Base-by-base conservation (phyloP, 1,140 invertebrate genomes). In the Anthonomus grandis region DNA sequence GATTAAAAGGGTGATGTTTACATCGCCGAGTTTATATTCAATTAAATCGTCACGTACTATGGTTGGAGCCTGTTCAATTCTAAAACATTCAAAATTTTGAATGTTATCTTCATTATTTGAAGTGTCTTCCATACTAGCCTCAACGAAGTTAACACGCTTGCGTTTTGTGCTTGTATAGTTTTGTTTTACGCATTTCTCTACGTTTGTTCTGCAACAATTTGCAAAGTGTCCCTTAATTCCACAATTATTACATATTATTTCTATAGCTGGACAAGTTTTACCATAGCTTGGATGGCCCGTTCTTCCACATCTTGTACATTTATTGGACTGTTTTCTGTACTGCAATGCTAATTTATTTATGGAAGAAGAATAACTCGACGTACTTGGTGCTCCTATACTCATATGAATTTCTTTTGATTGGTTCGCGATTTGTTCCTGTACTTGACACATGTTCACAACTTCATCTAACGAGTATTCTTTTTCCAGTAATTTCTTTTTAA, bases 401-500 rank as follows among this genome's bases (percentile, higher is more conserved):
- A 2, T 2, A 46, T 65, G 21, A 49, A 31, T 58, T 23, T n/a
- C 41, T 55, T 48, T 34, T 12, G 50, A 46, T 38, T 58, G 44
- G 22, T 27, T 47, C 25, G n/a, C 19, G 18, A 23, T 56, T 34
- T 63, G 45, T 27, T 66, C 54, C 42, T 61, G 27, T 21, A 59
- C 46, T 57, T 51, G 45, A 34, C 56, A 61, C 10, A 55, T 19
- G n/a, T 67, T 57, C 38, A 64, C 48, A 34, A 64, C 39, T 46
- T 68, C 59, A n/a, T 59, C 27, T 31, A 64, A 39, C 12, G 52
- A 57, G 10, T 34, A 38, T 45, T 62, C 66, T 63, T 66, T 59
- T 67, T 62, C 10, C 68, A 60, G 0, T 63, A 36, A 10, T 56
- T 48, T 56, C n/a, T 64, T 46, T 62, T 54, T 10, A 66, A 41